These are phyloP conservation scores for Sparus aurata DNA, from an alignment of 2,797 vertebrate genomes.

Conservation along the genomic window DNA sequence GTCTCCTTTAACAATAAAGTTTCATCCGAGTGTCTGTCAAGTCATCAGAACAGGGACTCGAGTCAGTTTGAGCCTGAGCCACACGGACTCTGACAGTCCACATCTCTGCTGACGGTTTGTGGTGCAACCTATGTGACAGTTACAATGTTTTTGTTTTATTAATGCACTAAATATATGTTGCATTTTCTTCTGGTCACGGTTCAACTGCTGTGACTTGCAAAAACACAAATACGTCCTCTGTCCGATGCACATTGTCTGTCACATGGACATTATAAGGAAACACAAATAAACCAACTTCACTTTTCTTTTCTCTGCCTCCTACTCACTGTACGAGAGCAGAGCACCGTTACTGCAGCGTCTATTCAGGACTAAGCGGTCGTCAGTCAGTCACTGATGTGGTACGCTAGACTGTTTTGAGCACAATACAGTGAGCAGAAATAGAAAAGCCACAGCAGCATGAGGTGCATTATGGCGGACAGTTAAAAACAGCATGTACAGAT, in stretches of 20 bases:
- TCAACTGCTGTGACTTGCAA: slow-evolving; percentile 7
- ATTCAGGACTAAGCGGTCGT: slow-evolving; percentile 18
- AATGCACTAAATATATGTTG: neutral
- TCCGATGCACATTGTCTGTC: neutral
- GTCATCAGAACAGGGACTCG: too few species aligned
- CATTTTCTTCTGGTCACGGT: neutral
- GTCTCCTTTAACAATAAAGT: too few species aligned
- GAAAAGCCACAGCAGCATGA: slow-evolving; percentile 35
- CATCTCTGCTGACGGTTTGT: neutral
- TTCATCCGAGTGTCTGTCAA: too few species aligned
- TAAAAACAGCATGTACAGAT: slow-evolving; percentile 34
- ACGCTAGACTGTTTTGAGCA: neutral
- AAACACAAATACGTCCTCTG: neutral
- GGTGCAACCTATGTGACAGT: neutral
- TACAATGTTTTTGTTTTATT: too few species aligned
- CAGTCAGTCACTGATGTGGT: slow-evolving; percentile 28
- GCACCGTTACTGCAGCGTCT: neutral
- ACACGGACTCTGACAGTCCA: too few species aligned
- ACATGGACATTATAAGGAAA: neutral
- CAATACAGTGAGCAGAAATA: slow-evolving; percentile 17
- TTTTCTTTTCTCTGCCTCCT: neutral
- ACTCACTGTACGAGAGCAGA: neutral
- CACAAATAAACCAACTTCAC: neutral
- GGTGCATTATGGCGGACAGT: neutral
- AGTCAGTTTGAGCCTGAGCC: too few species aligned